Evolutionary conservation across 2,797 vertebrate species (phyloP), one percentile per base, ranked within the genome.

Genomic region (Hoplostethus atlanticus): DNA sequence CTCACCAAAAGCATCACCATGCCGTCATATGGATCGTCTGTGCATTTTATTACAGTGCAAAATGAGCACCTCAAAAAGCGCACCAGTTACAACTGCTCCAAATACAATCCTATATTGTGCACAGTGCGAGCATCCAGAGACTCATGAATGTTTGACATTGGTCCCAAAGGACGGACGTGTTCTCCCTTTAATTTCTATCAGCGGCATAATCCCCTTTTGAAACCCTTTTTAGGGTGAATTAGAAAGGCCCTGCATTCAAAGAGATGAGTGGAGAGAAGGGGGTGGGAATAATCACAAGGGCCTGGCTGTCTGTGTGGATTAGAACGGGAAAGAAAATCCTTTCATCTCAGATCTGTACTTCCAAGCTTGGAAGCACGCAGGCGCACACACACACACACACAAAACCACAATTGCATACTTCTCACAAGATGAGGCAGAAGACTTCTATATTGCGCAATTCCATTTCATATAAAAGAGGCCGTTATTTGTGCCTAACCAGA

Each of bases 161-260:
- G 73, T 90, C 89, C 89, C 92, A 78, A 80, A 91, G 89, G 86
- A 92, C 76, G 51, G 79, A 86, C 80, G 68, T 89, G 90, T 90
- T 91, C 89, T 85, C 88, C 84, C 85, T 92, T 93, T 93, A 89
- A 92, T 91, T 92, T 93, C 89, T 90, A 92, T 92, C 90, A 91
- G 86, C 62, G 40, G 83, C 77, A 91, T 93, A 94, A 94, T 92
- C 91, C 91, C 88, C 87, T 89, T 93, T 92, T 89, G 88, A 93
- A 93, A 93, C 74, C 87, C 89, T 94, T 94, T 93, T 93, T 92
- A 89, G 91, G 90, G 90, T 90, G 91, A 93, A 94, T 94, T 94
- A 94, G 87, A 94, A 93, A 92, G 89, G 83, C 89, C 85, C 84
- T 53, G 86, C 80, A 94, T 92, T 95, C 91, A 92, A 88, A 91